Base-by-base conservation (phyloP, 2,888 invertebrate genomes). In the Drosophila picticornis region DNA sequence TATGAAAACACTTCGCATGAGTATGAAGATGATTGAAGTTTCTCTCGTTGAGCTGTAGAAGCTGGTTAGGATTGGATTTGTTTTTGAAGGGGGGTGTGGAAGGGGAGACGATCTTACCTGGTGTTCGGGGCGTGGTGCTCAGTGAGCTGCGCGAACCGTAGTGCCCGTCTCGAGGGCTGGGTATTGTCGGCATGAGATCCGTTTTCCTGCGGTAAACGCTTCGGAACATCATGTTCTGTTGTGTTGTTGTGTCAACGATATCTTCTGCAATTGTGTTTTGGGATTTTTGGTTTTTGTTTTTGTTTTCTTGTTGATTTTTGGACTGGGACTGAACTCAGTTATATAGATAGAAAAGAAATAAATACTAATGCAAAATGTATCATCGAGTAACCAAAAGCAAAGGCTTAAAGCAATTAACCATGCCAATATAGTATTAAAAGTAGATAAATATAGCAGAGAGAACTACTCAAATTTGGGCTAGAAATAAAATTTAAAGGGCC, bases 171-270 rank as follows among this genome's bases (percentile, higher is more conserved):
- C 96, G 94, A 76, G 96, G 95, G 85, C 95, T 96, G 87, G 97
- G 97, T 93, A 97, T 95, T 88, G 98, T 98, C 81, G 98, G 98
- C 94, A 97, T 97, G 93, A 98, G 95, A 95, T 98, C 98, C 79
- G 98, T 98, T 94, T 97, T 96, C 91, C 97, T 95, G 90, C 97
- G 95, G 91, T 97, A 97, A 91, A 96, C 96, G 80, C 96, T 96
- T 83, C 96, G 95, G 95, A 96, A 96, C 93, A 95, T 94, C 88
- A 95, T 94, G 70, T 75, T 79, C 68, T 79, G 94, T 91, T 78
- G 94, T 91, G 93, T 90, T 91, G 93, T 90, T 89, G 92, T 90
- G 90, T 93, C 93, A 88, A 91, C 90, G 91, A 83, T 89, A 91
- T 93, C 93, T 87, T 93, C 93, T 93, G 92, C 80, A 93, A 93